Evolutionary conservation across 2,797 vertebrate genomes (phyloP).

Genomic region (Pterois miles): DNA sequence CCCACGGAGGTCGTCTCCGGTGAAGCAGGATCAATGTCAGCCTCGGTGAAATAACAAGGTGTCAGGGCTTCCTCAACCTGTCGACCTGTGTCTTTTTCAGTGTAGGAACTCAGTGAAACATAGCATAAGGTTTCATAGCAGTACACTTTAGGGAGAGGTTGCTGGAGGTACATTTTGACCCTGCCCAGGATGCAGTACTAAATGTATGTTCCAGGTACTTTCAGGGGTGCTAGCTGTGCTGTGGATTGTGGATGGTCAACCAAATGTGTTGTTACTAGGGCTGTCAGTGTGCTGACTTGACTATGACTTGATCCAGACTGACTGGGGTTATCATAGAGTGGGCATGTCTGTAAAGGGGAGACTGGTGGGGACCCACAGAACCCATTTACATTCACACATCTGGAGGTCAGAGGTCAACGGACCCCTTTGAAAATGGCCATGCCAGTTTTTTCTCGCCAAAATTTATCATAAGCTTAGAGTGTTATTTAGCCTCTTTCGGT

Average conservation of each 20-base stretch:
- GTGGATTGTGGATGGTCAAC: neutral
- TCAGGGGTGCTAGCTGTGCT: neutral
- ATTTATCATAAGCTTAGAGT: too few species aligned
- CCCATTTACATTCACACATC: too few species aligned
- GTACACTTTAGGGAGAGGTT: neutral
- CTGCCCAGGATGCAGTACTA: neutral
- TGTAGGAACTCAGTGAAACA: neutral
- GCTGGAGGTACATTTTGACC: neutral
- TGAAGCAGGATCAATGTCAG: slow-evolving; percentile 46
- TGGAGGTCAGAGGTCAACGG: too few species aligned
- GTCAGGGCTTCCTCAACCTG: slow-evolving; percentile 19
- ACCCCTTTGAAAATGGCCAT: too few species aligned
- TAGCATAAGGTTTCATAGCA: neutral
- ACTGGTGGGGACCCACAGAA: too few species aligned
- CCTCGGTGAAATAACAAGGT: slow-evolving; percentile 31
- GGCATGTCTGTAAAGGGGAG: too few species aligned
- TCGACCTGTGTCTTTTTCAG: slow-evolving; percentile 32
- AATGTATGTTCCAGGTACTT: neutral
- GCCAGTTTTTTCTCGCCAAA: too few species aligned
- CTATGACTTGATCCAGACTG: too few species aligned
- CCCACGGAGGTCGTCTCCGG: slow-evolving; percentile 1
- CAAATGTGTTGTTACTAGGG: neutral
- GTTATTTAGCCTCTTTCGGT: too few species aligned
- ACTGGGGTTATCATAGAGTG: too few species aligned
- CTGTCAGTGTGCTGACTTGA: too few species aligned